Conservation (phyloP, 2,797 vertebrate species). For the Smutsia gigantea region DNA sequence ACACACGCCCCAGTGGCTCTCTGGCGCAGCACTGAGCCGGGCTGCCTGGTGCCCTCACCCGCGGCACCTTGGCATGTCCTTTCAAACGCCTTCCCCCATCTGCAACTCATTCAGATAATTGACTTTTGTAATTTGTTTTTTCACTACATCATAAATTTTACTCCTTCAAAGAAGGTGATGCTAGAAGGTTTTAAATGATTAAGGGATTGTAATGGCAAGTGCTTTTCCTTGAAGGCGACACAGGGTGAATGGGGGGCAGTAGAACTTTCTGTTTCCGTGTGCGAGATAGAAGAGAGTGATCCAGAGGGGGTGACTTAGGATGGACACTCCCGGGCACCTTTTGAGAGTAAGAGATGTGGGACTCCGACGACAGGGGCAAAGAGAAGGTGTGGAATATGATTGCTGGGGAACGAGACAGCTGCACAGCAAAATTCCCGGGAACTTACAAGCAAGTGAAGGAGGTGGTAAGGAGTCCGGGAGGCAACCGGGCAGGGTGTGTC, state of each 20-base stretch:
- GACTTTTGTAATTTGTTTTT: not conserved
- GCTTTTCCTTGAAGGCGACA: not conserved
- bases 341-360: not conserved
- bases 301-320: not conserved
- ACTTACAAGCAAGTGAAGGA: not conserved
- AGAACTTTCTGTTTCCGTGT: constrained; percentile 12
- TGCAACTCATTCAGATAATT: constrained; percentile 48
- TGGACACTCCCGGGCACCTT: not conserved
- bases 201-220: not conserved
- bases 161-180: not conserved
- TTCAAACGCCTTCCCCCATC: not conserved
- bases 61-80: not conserved
- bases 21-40: not conserved
- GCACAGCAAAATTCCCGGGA: rapidly evolving
- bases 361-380: not conserved
- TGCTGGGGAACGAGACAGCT: not conserved
- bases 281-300: not conserved
- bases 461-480: too few relatives aligned
- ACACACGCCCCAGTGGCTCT: not conserved
- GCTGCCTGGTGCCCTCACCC: not conserved
- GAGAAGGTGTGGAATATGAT: not conserved
- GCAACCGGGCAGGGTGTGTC: not conserved
- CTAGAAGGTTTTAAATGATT: constrained; percentile 17
- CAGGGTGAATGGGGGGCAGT: not conserved
- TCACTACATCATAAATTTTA: constrained; percentile 12